These are phyloP conservation scores for Elanus axillaris DNA, from an alignment of 2,113 vertebrate genomes.

Conservation along the genomic window DNA sequence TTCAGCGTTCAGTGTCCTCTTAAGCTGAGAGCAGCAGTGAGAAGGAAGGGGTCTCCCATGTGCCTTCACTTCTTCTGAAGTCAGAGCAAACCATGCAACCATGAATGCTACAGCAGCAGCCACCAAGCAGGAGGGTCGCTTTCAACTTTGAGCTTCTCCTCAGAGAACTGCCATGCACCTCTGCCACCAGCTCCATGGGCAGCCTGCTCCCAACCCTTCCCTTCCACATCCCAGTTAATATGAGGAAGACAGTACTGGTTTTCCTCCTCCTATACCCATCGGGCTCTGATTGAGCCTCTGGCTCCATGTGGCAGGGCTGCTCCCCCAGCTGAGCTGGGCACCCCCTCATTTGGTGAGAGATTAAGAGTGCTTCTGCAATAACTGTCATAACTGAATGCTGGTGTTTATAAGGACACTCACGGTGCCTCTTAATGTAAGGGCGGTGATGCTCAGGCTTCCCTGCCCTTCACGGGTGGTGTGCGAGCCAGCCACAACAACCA, in stretches of 20 bases:
- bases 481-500: background rate
- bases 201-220: background rate
- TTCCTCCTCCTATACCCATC: rapidly evolving
- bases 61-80: background rate
- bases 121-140: background rate
- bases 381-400: rapidly evolving
- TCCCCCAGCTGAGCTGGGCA: rapidly evolving
- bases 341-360: background rate
- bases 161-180: background rate
- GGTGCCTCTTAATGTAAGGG: rapidly evolving
- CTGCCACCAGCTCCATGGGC: background rate
- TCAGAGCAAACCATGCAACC: background rate
- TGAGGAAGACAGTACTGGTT: rapidly evolving
- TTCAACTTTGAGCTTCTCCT: background rate
- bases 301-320: background rate
- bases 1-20: background rate
- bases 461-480: background rate
- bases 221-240: background rate
- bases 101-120: background rate
- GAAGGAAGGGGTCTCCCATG: background rate
- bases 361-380: background rate
- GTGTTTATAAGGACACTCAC: background rate
- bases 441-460: background rate
- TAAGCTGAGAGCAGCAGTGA: rapidly evolving
- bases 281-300: rapidly evolving